Conservation (phyloP, 2,113 vertebrate genomes). For the Equus przewalskii region DNA sequence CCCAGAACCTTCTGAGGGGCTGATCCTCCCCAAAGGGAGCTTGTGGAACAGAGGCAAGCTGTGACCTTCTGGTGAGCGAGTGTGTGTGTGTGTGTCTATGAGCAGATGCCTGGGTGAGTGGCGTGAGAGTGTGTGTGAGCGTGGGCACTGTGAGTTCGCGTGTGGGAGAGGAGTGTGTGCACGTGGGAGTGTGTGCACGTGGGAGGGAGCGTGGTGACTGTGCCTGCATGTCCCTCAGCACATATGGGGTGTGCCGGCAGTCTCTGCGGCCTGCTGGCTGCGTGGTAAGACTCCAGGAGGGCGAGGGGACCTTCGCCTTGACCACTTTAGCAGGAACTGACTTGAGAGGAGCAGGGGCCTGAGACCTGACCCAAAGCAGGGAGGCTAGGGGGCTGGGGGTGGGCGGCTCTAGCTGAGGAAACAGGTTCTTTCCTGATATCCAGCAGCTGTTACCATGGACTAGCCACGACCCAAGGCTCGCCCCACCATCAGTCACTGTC, state of each 20-base stretch:
- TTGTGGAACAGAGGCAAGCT: not conserved
- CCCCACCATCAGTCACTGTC: not conserved
- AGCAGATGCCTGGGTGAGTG: not conserved
- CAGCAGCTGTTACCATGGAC: not conserved
- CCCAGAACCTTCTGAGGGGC: slow-evolving; percentile 21
- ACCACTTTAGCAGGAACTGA: not conserved
- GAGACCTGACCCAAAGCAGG: not conserved
- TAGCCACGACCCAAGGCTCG: not conserved
- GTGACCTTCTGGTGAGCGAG: not conserved
- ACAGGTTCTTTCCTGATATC: not conserved
- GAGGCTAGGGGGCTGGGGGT: not conserved
- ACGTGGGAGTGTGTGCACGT: not conserved
- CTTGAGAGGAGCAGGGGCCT: not conserved
- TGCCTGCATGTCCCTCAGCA: not conserved
- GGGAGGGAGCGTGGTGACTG: not conserved
- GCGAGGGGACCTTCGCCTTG: not conserved
- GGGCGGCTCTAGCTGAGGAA: not conserved
- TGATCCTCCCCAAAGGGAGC: not conserved
- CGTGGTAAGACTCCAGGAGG: not conserved
- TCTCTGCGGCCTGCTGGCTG: not conserved
- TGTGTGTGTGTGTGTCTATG: not conserved
- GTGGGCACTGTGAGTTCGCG: not conserved
- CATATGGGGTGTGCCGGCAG: not conserved
- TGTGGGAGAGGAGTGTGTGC: not conserved
- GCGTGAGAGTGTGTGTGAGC: not conserved